Base-by-base conservation (phyloP, 2,113 vertebrate genomes). In the Aptenodytes forsteri region DNA sequence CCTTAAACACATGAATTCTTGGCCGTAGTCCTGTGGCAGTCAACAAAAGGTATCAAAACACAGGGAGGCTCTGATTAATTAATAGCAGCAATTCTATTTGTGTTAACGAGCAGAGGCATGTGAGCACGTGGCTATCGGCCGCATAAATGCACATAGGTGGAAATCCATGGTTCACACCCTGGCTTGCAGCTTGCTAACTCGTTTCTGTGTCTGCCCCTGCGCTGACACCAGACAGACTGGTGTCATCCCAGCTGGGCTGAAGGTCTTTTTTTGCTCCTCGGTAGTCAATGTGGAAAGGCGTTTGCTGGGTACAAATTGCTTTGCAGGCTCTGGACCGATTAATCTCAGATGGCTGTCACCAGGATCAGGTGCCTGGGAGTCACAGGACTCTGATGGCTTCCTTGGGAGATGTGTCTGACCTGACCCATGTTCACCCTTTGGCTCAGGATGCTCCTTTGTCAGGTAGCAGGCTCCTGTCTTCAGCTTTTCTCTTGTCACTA, bases 11-110 rank as follows among this genome's bases (percentile, higher is more conserved):
- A 6, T 30, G 6, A n/a, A 36, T 70, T 47, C 21, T 67, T 3
- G 0, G 34, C n/a, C 1, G 0, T 18, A 26, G 36, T 19, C 9
- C 50, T 16, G 34, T 9, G 5, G 27, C n/a, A 25, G 15, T 23
- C 19, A 55, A 4, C 19, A 56, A 56, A 86, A 62, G 34, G 4
- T 62, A 69, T 26, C 42, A 11, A 55, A 49, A 32, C 16, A 49
- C 32, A 67, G 23, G 21, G 36, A 42, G 11, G 11, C 11, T 34
- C 30, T 20, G 59, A 17, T 67, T 30, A 55, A 90, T 84, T 13
- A 67, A n/a, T 19, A 56, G n/a, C 42, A 32, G 46, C 18, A n/a
- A 32, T 89, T 62, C 25, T 5, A 11, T 25, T 36, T 52, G 13
- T 52, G 4, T 58, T 87, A 25, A 71, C 0, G 5, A 58, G 23